These are phyloP conservation scores for Drosophila teissieri DNA, from an alignment of 1,140 invertebrate genomes.

Conservation along the genomic window DNA sequence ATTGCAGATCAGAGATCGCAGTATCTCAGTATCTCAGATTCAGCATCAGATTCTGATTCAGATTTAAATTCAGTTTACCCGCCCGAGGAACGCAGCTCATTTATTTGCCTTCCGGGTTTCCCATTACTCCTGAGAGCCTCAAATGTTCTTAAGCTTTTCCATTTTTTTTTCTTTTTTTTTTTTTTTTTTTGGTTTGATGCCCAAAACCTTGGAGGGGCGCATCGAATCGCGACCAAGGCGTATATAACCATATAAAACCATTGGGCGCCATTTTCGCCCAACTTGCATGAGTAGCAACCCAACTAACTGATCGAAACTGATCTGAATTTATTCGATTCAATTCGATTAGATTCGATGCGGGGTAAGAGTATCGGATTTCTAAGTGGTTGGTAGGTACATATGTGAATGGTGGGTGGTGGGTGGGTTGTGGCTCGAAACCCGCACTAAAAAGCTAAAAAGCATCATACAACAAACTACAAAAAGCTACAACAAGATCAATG, in stretches of 20 bases:
- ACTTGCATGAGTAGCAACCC: background rate
- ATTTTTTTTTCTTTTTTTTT: background rate
- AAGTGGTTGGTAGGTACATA: slow-evolving; percentile 3
- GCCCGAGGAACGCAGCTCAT: background rate
- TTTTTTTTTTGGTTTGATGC: background rate
- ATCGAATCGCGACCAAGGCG: slow-evolving; percentile 26
- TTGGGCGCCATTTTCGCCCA: slow-evolving; percentile 61
- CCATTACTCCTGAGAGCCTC: slow-evolving; percentile 26
- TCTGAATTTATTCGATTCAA: background rate
- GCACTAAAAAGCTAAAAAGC: slow-evolving; percentile 53
- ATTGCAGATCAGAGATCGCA: background rate
- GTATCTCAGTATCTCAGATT: background rate
- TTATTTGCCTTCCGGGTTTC: slow-evolving; percentile 11
- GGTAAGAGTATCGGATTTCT: slow-evolving; percentile 32
- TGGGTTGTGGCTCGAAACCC: slow-evolving; percentile 22
- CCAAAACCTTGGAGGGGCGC: slow-evolving; percentile 37
- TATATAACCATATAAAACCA: slow-evolving; percentile 8
- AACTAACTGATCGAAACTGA: background rate
- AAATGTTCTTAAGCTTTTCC: background rate
- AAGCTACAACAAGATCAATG: slow-evolving; percentile 53
- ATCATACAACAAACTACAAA: slow-evolving; percentile 56
- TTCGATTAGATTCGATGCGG: slow-evolving; percentile 5
- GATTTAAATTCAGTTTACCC: background rate
- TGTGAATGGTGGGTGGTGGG: background rate
- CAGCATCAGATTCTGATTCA: background rate